Evolutionary conservation across 2,797 vertebrate genomes (phyloP).

Genomic region (Sarcophilus harrisii): DNA sequence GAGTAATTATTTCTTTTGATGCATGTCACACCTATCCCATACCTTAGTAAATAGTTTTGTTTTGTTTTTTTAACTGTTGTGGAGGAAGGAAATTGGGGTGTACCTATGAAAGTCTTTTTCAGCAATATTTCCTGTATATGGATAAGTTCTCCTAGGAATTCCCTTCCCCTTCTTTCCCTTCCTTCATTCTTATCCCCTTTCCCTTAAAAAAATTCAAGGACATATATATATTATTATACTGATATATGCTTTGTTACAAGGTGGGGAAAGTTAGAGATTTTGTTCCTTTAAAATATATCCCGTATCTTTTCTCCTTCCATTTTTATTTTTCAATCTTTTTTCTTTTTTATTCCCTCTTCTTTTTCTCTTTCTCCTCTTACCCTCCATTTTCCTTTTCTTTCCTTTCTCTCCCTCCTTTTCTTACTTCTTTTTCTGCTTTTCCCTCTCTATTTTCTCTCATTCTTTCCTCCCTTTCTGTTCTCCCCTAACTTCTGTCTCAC

Average conservation of each 20-base stretch:
- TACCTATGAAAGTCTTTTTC: neutral
- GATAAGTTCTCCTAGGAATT: neutral
- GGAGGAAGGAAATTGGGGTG: neutral
- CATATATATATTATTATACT: neutral
- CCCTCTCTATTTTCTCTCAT: neutral
- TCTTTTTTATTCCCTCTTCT: neutral
- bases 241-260: neutral
- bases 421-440: fast-evolving
- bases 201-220: neutral
- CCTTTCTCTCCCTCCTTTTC: neutral
- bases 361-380: neutral
- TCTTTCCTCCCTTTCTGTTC: neutral
- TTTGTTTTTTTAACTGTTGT: neutral
- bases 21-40: neutral
- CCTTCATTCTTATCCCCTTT: neutral
- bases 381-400: neutral
- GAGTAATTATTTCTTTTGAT: neutral
- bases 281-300: neutral
- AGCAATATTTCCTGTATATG: neutral
- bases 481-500: neutral
- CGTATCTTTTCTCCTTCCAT: neutral
- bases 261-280: neutral
- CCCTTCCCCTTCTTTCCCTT: neutral
- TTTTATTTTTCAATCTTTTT: neutral
- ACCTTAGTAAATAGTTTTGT: neutral